Conservation (phyloP, 2,888 invertebrate genomes). For the Lycocerus yunnanus region DNA sequence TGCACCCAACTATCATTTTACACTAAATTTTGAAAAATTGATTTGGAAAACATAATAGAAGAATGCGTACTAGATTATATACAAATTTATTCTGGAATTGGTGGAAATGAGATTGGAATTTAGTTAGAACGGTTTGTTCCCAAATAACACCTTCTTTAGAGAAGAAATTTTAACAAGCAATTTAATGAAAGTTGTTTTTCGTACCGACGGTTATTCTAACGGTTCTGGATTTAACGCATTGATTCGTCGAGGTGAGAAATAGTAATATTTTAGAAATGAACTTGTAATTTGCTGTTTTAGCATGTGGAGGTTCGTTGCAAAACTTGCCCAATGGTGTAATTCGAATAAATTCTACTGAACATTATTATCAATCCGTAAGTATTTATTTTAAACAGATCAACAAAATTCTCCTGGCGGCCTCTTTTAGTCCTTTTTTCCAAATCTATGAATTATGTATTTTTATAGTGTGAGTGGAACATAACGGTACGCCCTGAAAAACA, state of each 20-base stretch:
- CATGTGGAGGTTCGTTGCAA: slow-evolving; percentile 74
- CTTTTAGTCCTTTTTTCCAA: neutral
- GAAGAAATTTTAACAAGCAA: slow-evolving; percentile 53
- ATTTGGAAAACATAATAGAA: slow-evolving; percentile 60
- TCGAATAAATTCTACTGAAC: slow-evolving; percentile 38
- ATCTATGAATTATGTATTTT: slow-evolving; percentile 10
- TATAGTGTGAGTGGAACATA: slow-evolving; percentile 74
- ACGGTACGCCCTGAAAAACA: slow-evolving; percentile 70
- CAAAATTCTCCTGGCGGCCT: no score
- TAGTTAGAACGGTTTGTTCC: slow-evolving; percentile 62
- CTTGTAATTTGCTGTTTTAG: slow-evolving; percentile 42
- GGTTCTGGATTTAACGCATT: slow-evolving; percentile 70
- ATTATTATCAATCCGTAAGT: slow-evolving; percentile 5
- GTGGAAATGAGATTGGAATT: slow-evolving; percentile 60
- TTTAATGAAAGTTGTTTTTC: slow-evolving; percentile 70
- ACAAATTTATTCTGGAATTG: slow-evolving; percentile 59
- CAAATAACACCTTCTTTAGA: slow-evolving; percentile 47
- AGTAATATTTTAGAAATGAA: neutral
- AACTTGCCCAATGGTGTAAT: slow-evolving; percentile 63
- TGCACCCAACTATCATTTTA: slow-evolving; percentile 63
- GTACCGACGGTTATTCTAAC: slow-evolving; percentile 64
- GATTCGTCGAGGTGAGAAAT: neutral
- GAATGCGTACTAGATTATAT: slow-evolving; percentile 68
- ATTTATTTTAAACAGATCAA: neutral
- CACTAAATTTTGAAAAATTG: slow-evolving; percentile 61